These are phyloP conservation scores for Disparrhopalites patrizii DNA, from an alignment of 2,888 invertebrate species.

Conservation along the genomic window DNA sequence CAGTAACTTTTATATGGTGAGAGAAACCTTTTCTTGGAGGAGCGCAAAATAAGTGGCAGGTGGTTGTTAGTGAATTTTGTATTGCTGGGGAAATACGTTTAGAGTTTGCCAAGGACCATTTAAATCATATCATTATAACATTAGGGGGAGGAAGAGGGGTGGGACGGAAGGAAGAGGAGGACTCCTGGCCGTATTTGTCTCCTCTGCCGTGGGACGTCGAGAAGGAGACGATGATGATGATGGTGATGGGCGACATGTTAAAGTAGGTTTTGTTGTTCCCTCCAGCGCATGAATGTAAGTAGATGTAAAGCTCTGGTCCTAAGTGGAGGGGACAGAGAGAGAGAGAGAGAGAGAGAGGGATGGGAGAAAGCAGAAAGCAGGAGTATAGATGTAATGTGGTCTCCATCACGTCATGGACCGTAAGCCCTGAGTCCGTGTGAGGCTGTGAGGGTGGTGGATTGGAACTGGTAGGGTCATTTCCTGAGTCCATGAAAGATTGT, in stretches of 20 bases:
- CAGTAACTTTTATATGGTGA: too few species aligned
- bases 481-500: constrained; percentile 33
- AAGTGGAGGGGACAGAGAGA: background rate
- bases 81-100: too few species aligned
- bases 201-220: background rate
- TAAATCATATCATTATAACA: too few species aligned
- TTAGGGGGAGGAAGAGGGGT: too few species aligned
- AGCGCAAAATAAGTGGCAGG: too few species aligned
- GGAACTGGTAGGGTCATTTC: constrained; percentile 32
- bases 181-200: background rate
- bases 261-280: too few species aligned
- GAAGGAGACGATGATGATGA: background rate
- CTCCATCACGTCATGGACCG: constrained; percentile 22
- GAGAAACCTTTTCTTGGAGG: too few species aligned
- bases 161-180: background rate
- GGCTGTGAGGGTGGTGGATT: background rate
- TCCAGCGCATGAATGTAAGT: too few species aligned
- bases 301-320: too few species aligned
- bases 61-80: constrained; percentile 14
- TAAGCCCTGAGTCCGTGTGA: background rate
- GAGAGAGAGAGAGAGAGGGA: background rate
- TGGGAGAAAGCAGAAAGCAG: constrained; percentile 2
- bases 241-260: too few species aligned
- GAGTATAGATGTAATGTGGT: constrained; percentile 26
- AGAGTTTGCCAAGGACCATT: too few species aligned